Base-by-base conservation (phyloP, 2,113 vertebrate species). In the Prinia subflava region DNA sequence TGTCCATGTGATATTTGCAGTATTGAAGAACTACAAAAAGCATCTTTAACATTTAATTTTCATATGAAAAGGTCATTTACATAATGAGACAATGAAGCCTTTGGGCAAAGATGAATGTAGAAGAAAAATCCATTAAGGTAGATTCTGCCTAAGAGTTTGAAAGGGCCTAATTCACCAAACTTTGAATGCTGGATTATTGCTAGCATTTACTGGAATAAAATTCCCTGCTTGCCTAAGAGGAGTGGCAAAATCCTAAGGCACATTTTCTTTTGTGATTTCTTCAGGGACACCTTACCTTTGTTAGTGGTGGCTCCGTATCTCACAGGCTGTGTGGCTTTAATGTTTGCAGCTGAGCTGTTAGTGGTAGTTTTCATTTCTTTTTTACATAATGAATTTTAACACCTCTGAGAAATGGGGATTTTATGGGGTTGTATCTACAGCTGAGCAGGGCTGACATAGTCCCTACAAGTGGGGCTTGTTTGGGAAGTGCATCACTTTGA, bases 41-140 rank as follows among this genome's bases (percentile, higher is more conserved):
- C 90, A 96, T 95, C 71, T 93, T 86, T 94, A 93, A 93, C 74
- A 39, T 96, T 92, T 92, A 50, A 89, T 96, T 96, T 97, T 96
- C 87, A 83, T 91, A 94, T 94, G 91, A 94, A 97, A 97, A 97
- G 90, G 62, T 93, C 71, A 95, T 96, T 96, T 95, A 78, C 93
- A 87, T 96, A 96, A 95, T 89, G 93, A 97, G 82, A 95, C 79
- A 93, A 92, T 88, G 87, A 90, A 95, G 83, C 77, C 87, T 94
- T 96, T 93, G 88, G 95, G 87, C 80, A 67, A 91, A 94, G 77
- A 85, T 88, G 64, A 92, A 91, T 87, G 70, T 78, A 62, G 90
- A 87, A 93, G 78, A 82, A 92, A 92, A 96, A 93, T 64, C 89
- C 67, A 90, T 92, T 94, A 87, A 94, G 69, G 92, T 76, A 81